Evolutionary conservation across 2,113 vertebrate genomes (phyloP).

Genomic region (Stomatorhinus ivindoensis): DNA sequence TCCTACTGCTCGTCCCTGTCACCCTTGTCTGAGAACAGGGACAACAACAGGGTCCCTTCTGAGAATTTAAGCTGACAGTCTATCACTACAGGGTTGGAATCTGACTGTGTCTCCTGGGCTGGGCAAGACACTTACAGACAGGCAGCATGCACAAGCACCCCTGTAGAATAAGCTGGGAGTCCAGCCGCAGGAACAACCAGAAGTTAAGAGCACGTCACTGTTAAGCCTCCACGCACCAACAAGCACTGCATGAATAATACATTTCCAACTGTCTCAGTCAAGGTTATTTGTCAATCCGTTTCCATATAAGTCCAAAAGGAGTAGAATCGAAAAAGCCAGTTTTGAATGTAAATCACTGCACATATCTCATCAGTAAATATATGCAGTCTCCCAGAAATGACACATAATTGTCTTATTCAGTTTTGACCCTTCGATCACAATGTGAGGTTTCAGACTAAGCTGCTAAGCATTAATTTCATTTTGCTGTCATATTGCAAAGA

Average conservation of each 20-base stretch:
- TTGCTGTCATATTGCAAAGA: background rate
- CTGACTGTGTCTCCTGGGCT: background rate
- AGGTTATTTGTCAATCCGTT: background rate
- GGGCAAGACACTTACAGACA: background rate
- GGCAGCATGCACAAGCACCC: too few species aligned
- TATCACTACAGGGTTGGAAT: background rate
- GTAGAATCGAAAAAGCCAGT: background rate
- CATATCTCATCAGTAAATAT: background rate
- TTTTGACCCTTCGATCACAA: background rate
- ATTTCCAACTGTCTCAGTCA: background rate
- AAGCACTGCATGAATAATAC: background rate
- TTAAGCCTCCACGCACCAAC: background rate
- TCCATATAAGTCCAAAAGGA: background rate
- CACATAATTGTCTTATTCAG: background rate
- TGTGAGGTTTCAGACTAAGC: background rate
- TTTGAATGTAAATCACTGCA: background rate
- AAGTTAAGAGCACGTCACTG: background rate
- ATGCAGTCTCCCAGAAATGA: background rate
- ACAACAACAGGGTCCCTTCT: background rate
- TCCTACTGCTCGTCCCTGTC: background rate
- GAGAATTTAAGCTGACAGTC: background rate
- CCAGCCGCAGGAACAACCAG: background rate
- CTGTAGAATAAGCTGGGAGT: background rate
- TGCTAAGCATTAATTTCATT: background rate
- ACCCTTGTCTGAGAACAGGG: background rate